phyloP scores from a whole-genome alignment of 2,888 invertebrate genomes.

The Chrysolina oricalcia region DNA sequence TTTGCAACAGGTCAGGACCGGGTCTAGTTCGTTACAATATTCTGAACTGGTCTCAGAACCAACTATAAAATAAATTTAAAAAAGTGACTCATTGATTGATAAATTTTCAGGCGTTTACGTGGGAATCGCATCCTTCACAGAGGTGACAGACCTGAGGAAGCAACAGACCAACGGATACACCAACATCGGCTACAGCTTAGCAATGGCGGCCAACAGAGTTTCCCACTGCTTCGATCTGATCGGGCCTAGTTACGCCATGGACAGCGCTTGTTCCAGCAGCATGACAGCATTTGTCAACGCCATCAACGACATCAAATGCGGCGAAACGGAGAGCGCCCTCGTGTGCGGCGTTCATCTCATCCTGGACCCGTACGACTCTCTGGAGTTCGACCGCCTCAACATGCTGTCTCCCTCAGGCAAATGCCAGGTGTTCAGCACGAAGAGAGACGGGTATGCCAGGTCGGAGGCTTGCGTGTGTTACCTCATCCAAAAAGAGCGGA shows the following conservation, averaged over 20 bases:
- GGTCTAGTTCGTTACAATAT: no score
- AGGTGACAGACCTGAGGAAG: constrained; percentile 31
- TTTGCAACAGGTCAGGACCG: no score
- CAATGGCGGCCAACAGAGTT: constrained; percentile 54
- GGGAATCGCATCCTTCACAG: constrained; percentile 40
- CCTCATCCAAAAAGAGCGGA: constrained; percentile 69
- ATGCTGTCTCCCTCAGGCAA: constrained; percentile 40
- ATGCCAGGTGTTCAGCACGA: constrained; percentile 49
- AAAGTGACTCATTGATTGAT: no score
- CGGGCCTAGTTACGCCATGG: constrained; percentile 59
- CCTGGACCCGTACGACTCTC: constrained; percentile 55
- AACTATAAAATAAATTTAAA: no score
- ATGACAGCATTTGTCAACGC: constrained; percentile 56
- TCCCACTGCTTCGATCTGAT: constrained; percentile 60
- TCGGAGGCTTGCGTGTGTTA: constrained; percentile 71
- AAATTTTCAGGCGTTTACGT: constrained; percentile 55
- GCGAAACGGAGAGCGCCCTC: constrained; percentile 49
- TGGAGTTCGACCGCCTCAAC: constrained; percentile 53
- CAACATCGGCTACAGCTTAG: constrained; percentile 48
- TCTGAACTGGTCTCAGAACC: no score
- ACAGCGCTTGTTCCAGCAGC: constrained; percentile 60
- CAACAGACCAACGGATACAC: constrained; percentile 50
- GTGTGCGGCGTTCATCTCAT: constrained; percentile 54
- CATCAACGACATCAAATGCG: constrained; percentile 50
- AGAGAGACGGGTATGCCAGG: constrained; percentile 64